phyloP scores from a whole-genome alignment of 1,140 invertebrate species.

The Ephestia elutella region DNA sequence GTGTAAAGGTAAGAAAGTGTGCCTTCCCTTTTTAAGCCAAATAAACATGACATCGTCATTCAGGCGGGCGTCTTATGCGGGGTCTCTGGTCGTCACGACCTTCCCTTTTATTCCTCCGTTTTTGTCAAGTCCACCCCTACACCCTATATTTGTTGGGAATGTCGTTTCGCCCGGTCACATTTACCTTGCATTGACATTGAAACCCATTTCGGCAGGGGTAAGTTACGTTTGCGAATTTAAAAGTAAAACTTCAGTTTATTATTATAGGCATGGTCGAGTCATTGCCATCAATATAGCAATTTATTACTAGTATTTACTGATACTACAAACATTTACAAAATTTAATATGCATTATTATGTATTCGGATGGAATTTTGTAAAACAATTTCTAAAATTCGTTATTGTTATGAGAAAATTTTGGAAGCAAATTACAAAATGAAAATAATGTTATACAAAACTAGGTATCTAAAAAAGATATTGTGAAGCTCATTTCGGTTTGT shows the following conservation, averaged over 20 bases:
- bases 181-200: conserved; percentile 48
- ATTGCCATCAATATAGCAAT: no score
- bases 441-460: no score
- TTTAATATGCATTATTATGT: no score
- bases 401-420: no score
- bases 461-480: no score
- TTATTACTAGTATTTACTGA: no score
- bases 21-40: conserved; percentile 52
- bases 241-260: conserved; percentile 13
- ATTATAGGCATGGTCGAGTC: conserved; percentile 9
- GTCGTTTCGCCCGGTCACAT: conserved; percentile 39
- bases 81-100: conserved; percentile 46
- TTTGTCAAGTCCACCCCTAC: conserved; percentile 47
- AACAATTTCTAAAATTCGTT: no score
- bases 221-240: conserved; percentile 10
- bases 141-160: conserved; percentile 46
- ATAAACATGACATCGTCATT: conserved; percentile 68
- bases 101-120: conserved; percentile 55
- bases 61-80: conserved; percentile 36
- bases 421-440: no score
- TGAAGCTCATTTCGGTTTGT: no score
- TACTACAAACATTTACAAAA: no score
- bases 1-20: conserved; percentile 38
- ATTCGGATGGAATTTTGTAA: no score
- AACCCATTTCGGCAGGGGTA: conserved; percentile 36